Conservation (phyloP, 2,113 vertebrate genomes). For the Emydocephalus ijimae region DNA sequence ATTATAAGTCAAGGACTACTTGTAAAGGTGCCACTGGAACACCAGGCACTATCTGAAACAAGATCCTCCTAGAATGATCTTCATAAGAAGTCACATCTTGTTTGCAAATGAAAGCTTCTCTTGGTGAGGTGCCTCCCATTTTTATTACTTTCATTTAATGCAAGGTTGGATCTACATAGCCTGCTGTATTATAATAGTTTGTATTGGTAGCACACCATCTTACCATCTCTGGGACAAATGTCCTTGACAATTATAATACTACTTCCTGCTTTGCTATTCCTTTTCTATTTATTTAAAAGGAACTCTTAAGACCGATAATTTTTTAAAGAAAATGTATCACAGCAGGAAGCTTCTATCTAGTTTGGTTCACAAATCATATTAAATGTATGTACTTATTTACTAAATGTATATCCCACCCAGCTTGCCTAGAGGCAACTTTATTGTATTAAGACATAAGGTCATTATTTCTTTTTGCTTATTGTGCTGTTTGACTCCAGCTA, state of each 20-base stretch:
- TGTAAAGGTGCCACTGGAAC: background rate
- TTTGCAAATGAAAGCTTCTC: background rate
- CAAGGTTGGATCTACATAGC: background rate
- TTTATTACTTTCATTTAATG: background rate
- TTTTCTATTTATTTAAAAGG: background rate
- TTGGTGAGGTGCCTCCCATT: background rate
- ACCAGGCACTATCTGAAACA: background rate
- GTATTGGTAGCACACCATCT: background rate
- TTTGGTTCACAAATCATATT: background rate
- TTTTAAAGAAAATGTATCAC: too few species aligned
- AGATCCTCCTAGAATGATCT: background rate
- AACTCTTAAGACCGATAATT: background rate
- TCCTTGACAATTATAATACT: background rate
- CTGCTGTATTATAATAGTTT: background rate
- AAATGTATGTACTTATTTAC: background rate
- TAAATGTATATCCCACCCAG: background rate
- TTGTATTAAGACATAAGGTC: background rate
- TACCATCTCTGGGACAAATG: background rate
- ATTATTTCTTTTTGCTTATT: background rate
- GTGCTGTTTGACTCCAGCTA: background rate
- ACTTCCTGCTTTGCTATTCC: background rate
- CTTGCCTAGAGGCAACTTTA: background rate
- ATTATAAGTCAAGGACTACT: background rate
- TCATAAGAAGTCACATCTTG: background rate
- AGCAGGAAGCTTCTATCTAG: background rate